phyloP scores from a whole-genome alignment of 2,888 invertebrate species.

The Tetanocera ferruginea region DNA sequence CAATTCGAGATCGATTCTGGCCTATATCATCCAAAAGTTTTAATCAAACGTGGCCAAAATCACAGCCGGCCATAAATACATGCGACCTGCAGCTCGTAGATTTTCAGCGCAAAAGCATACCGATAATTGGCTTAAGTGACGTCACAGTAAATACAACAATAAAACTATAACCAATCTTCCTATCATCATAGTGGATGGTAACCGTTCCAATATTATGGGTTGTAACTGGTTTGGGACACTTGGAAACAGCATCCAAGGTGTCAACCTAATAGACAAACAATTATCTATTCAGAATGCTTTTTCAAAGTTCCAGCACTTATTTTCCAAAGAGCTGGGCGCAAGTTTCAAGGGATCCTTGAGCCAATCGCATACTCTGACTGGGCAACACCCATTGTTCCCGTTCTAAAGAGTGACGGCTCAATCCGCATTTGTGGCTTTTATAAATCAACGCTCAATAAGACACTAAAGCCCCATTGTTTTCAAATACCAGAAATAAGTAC shows the following conservation, averaged over 20 bases:
- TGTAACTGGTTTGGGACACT: slow-evolving; percentile 43
- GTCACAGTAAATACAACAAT: slow-evolving; percentile 34
- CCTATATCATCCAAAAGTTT: slow-evolving; percentile 38
- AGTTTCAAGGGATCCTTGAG: too few species aligned
- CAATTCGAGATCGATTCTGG: slow-evolving; percentile 39
- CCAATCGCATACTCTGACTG: slow-evolving; percentile 40
- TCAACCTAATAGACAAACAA: slow-evolving; percentile 26
- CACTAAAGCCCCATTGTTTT: slow-evolving; percentile 50
- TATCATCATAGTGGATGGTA: slow-evolving; percentile 39
- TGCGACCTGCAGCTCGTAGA: slow-evolving; percentile 20
- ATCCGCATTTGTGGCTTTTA: slow-evolving; percentile 56
- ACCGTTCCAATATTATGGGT: slow-evolving; percentile 36
- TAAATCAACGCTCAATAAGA: slow-evolving; percentile 56
- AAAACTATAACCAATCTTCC: slow-evolving; percentile 33
- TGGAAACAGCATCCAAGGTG: slow-evolving; percentile 42
- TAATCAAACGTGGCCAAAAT: slow-evolving; percentile 25
- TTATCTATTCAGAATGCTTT: slow-evolving; percentile 25
- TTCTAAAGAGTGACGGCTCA: slow-evolving; percentile 38
- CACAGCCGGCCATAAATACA: slow-evolving; percentile 14
- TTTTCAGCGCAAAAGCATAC: slow-evolving; percentile 36
- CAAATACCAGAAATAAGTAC: slow-evolving; percentile 46
- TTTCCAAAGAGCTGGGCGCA: slow-evolving; percentile 31
- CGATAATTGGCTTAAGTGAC: slow-evolving; percentile 30
- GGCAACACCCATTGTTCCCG: slow-evolving; percentile 40
- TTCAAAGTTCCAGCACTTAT: slow-evolving; percentile 34